These are phyloP conservation scores for Phataginus tetradactyla DNA, from an alignment of 2,797 vertebrate genomes.

Conservation along the genomic window DNA sequence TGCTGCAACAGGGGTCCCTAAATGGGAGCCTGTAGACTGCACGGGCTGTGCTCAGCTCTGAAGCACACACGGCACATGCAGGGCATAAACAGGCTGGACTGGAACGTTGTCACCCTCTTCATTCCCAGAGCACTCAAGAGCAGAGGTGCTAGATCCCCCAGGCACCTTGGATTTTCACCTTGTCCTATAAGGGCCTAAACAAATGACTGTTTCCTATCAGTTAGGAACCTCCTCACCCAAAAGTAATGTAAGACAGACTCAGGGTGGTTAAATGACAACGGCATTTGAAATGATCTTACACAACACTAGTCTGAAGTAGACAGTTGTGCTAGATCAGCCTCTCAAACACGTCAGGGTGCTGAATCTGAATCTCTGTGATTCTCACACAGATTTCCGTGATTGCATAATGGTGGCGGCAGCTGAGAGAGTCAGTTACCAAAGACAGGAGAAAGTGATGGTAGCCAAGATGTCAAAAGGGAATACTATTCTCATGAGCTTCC, in stretches of 20 bases:
- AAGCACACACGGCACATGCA: accelerated
- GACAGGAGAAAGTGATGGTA: not conserved
- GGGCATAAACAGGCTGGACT: not conserved
- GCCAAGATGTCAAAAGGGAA: not conserved
- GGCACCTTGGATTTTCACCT: not conserved
- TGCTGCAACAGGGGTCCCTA: not conserved
- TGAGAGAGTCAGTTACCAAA: not conserved
- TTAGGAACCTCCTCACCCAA: not conserved
- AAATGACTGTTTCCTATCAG: not conserved
- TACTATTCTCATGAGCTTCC: not conserved
- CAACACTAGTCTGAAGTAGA: not conserved
- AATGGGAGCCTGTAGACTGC: not conserved
- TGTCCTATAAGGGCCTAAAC: not conserved
- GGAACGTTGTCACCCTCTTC: accelerated
- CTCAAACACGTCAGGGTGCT: not conserved
- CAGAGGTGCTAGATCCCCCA: not conserved
- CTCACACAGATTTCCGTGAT: not conserved
- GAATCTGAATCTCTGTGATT: not conserved
- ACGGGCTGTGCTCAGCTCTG: too few relatives aligned
- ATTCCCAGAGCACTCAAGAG: not conserved
- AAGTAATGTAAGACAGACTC: not conserved
- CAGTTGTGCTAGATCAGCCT: not conserved
- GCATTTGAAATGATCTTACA: not conserved
- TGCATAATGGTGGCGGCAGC: not conserved
- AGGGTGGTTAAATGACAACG: not conserved